Conservation (phyloP, 2,888 invertebrate genomes). For the Agrochola lychnidis region DNA sequence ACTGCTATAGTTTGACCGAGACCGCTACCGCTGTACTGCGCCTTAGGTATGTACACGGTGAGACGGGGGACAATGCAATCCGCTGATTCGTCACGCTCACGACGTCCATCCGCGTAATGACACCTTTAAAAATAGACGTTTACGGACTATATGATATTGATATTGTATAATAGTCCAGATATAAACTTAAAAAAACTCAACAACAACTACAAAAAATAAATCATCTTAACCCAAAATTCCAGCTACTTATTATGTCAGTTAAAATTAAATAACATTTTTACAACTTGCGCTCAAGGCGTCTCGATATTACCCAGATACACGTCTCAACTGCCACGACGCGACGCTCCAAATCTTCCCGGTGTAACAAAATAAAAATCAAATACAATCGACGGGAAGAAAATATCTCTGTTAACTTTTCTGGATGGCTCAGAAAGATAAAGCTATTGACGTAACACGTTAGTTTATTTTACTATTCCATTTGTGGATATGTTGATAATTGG, state of each 20-base stretch:
- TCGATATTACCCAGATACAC: slow-evolving; percentile 34
- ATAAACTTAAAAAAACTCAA: background rate
- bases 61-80: too few relatives aligned
- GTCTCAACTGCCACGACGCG: slow-evolving; percentile 23
- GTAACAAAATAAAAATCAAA: slow-evolving; percentile 44
- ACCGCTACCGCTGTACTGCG: too few relatives aligned
- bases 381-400: slow-evolving; percentile 35
- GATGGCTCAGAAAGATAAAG: slow-evolving; percentile 25
- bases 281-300: slow-evolving; percentile 2
- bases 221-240: background rate
- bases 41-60: too few relatives aligned
- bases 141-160: background rate
- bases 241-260: slow-evolving; percentile 5
- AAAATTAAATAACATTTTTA: slow-evolving; percentile 14
- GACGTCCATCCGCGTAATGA: too few relatives aligned
- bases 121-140: background rate
- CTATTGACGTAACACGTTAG: slow-evolving; percentile 12
- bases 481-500: slow-evolving; percentile 5
- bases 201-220: background rate
- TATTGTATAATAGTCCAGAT: background rate
- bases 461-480: slow-evolving; percentile 24
- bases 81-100: too few relatives aligned
- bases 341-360: slow-evolving; percentile 28
- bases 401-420: slow-evolving; percentile 27
- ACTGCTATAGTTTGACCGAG: too few relatives aligned